Base-by-base conservation (phyloP, 2,888 invertebrate genomes). In the Celastrina argiolus region DNA sequence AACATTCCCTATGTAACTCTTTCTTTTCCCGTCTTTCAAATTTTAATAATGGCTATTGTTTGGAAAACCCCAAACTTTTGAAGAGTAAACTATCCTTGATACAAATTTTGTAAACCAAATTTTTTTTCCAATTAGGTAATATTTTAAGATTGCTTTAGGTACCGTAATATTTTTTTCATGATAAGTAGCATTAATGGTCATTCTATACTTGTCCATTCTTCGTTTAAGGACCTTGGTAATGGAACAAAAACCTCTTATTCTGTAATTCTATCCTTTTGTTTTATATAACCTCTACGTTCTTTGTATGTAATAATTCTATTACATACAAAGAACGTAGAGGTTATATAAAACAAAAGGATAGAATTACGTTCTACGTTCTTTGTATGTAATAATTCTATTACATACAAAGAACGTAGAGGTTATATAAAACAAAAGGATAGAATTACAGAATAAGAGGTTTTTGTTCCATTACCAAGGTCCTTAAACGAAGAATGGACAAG, bases 1-100 rank as follows among this genome's bases (percentile, higher is more conserved):
- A 58, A 58, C 28, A 31, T 31, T 58, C 3, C 14, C 56, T 45
- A 42, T 51, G 22, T 51, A n/a, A 58, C 56, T 58, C n/a, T 28
- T 56, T 31, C 56, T 58, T 58, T 28, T 51, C 22, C 16, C 5
- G 51, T 51, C 12, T 18, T 12, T 18, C n/a, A n/a, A 18, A 8
- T 16, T 45, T 18, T 16, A 16, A 10, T 12, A 12, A 8, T 18
- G 18, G 16, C 5, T 18, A 22, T 51, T 51, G 22, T 51, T 51
- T 22, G 12, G 1, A 12, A 18, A 51, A 2, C 0, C 12, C 4
- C 22, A 22, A 12, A 51, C 51, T 51, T 51, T 22, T 16, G 10
- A 12, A 51, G 1, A 41, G 18, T 16, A 45, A 16, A 45, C 10
- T 10, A 18, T 16, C 45, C 2, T 42, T 16, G 16, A 31, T 6